Conservation (phyloP, 2,888 invertebrate genomes). For the Agriopis aurantiaria region DNA sequence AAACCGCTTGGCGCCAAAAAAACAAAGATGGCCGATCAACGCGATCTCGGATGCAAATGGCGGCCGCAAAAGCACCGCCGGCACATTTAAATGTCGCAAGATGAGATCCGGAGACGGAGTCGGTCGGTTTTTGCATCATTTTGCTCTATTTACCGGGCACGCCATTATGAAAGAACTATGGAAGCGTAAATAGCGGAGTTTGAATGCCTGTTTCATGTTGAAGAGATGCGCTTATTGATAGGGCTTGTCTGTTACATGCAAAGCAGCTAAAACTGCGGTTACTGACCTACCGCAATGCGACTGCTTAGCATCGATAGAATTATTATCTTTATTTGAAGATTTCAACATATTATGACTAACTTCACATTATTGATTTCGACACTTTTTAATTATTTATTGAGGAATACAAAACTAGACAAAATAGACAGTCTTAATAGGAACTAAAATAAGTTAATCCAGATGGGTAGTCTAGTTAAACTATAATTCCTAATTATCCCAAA, state of each 20-base stretch:
- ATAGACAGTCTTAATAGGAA: too few relatives aligned
- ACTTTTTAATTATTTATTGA: too few relatives aligned
- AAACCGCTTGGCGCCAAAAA: conserved; percentile 67
- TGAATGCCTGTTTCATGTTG: conserved; percentile 36
- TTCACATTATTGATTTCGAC: too few relatives aligned
- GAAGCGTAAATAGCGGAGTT: conserved; percentile 51
- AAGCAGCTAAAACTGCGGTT: conserved; percentile 17
- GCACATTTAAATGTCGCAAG: conserved; percentile 81
- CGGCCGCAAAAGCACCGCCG: conserved; percentile 78
- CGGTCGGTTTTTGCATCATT: conserved; percentile 53
- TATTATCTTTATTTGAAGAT: too few relatives aligned
- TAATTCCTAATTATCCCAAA: too few relatives aligned
- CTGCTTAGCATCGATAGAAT: not conserved
- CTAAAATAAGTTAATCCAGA: too few relatives aligned
- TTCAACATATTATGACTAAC: too few relatives aligned
- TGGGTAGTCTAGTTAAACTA: too few relatives aligned
- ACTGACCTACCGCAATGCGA: conserved; percentile 35
- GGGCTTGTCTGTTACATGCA: conserved; percentile 23
- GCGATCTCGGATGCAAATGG: conserved; percentile 82
- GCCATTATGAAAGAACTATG: conserved; percentile 59
- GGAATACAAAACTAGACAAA: too few relatives aligned
- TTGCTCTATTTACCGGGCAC: conserved; percentile 77
- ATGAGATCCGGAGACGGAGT: conserved; percentile 59
- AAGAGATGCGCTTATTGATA: conserved; percentile 36
- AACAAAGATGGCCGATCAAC: conserved; percentile 76